Conservation (phyloP, 1,140 invertebrate species). For the Meloidogyne hapla region DNA sequence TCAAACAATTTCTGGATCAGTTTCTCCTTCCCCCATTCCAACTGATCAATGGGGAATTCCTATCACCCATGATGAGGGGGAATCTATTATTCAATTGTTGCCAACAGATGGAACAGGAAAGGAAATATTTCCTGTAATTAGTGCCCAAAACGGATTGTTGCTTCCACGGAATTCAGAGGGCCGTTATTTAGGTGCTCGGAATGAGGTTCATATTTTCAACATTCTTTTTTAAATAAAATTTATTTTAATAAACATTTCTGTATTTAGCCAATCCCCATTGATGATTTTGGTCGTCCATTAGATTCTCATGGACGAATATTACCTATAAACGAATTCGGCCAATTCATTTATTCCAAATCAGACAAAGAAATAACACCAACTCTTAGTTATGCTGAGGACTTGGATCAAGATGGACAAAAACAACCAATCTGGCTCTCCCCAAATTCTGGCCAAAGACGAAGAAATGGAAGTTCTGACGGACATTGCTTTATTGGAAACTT, state of each 20-base stretch:
- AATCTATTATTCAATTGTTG: constrained; percentile 17
- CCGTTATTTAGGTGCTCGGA: constrained; percentile 24
- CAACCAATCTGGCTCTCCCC: neutral
- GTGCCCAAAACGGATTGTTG: neutral
- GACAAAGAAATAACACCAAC: constrained; percentile 1
- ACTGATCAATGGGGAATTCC: neutral
- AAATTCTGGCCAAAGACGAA: constrained; percentile 23
- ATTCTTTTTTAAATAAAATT: neutral
- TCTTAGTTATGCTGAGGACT: neutral
- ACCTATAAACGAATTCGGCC: constrained; percentile 37
- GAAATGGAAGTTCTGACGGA: constrained; percentile 25
- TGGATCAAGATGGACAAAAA: constrained; percentile 14
- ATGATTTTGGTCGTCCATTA: constrained; percentile 49
- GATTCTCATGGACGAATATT: constrained; percentile 43
- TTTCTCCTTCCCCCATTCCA: constrained; percentile 1
- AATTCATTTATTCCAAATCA: constrained; percentile 45
- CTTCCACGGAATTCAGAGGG: constrained; percentile 24
- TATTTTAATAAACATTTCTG: neutral
- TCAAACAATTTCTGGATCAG: neutral
- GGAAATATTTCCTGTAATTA: constrained; percentile 28
- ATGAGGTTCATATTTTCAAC: constrained; percentile 17
- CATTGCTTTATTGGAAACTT: constrained; percentile 55
- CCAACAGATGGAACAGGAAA: constrained; percentile 50
- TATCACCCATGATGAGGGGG: neutral
- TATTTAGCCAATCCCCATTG: constrained; percentile 28